phyloP scores from a whole-genome alignment of 2,113 vertebrate genomes.

The Corythoichthys intestinalis region DNA sequence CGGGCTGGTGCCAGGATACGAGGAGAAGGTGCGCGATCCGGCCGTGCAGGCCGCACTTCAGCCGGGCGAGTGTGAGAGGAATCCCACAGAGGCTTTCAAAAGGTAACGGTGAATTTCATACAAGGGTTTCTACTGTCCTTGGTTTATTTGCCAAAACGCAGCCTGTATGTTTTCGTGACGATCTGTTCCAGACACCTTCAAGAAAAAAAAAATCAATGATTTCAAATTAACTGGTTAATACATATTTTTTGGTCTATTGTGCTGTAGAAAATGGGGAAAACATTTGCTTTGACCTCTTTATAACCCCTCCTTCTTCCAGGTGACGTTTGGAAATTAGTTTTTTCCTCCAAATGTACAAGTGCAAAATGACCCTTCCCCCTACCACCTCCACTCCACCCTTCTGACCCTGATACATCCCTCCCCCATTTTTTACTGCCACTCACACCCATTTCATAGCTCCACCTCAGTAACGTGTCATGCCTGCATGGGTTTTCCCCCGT shows the following conservation, averaged over 20 bases:
- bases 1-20: slow-evolving; percentile 84
- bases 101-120: slow-evolving; percentile 73
- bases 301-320: neutral
- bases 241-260: too few relatives aligned
- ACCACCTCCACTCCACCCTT: slow-evolving; percentile 25
- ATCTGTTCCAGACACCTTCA: too few relatives aligned
- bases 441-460: slow-evolving; percentile 44
- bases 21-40: slow-evolving; percentile 88
- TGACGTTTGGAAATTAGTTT: slow-evolving; percentile 20
- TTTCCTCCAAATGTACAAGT: slow-evolving; percentile 43
- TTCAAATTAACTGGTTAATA: too few relatives aligned
- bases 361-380: slow-evolving; percentile 32
- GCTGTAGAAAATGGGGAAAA: neutral
- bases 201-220: too few relatives aligned
- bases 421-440: slow-evolving; percentile 22
- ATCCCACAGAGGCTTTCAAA: slow-evolving; percentile 94
- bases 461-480: slow-evolving; percentile 44
- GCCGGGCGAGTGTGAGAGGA: slow-evolving; percentile 91
- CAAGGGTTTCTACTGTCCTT: neutral
- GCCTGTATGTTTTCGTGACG: too few relatives aligned
- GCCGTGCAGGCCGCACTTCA: slow-evolving; percentile 82
- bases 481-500: slow-evolving; percentile 48
- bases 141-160: too few relatives aligned
- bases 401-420: slow-evolving; percentile 46
- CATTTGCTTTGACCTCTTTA: neutral